Evolutionary conservation across 2,888 invertebrate species (phyloP), one percentile per base, ranked within the genome.

Genomic region (Malthinus flaveolus): DNA sequence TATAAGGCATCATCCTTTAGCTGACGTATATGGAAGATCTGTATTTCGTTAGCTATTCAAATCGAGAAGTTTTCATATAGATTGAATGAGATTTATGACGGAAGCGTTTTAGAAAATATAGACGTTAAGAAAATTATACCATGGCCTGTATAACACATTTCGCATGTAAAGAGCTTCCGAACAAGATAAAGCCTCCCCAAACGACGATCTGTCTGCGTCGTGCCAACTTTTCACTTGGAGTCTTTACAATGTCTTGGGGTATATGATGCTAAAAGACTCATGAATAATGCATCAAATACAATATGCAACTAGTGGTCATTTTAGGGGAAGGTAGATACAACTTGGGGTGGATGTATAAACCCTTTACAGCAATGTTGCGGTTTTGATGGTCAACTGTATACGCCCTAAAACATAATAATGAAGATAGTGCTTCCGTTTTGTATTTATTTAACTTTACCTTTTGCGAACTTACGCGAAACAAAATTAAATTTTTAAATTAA

Each of bases 281-380:
- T 71, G 71, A 71, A 71, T 71, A 67, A 71, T 69, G 65, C 65
- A 71, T 53, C 56, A 62, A 62, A 64, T 67, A 66, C 66, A 68
- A 67, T 69, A 70, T 68, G 70, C 69, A 70, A 69, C 69, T 68
- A 66, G 68, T 69, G 71, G 71, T 70, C 68, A 70, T 68, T 65
- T 61, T 52, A 23, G 23, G 23, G 23, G 23, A 23, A 23, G 23
- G 23, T 23, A 23, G 23, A 23, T 23, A 23, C 23, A 23, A 23
- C 23, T 23, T 23, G 23, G 23, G 23, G 23, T 23, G 23, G 23
- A 23, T 23, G 5, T 23, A 23, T 23, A 23, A 23, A 23, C 23
- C 23, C 23, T 23, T 23, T 23, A 23, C 23, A 23, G 23, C 23
- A 23, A 23, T 23, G 23, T 23, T 23, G 23, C 23, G 23, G 23